Base-by-base conservation (phyloP, 2,797 vertebrate genomes). In the Astyanax mexicanus region DNA sequence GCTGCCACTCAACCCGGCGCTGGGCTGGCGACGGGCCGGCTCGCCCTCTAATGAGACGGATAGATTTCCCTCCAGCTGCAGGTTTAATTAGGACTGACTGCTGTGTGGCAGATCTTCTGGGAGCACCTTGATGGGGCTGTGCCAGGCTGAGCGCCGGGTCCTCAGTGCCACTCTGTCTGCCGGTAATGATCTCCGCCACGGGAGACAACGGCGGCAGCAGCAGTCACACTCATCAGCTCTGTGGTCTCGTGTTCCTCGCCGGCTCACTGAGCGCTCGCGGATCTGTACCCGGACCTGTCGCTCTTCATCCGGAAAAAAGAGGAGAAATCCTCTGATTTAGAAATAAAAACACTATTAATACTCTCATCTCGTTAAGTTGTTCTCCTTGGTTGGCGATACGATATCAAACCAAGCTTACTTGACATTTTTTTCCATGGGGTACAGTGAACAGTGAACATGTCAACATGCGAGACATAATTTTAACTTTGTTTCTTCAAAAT, bases 71-170 rank as follows among this genome's bases (percentile, higher is more conserved):
- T 65, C 51, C 42, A 68, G 72, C 15, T 73, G 49, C 78, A 47
- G 54, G 55, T 67, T 74, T 82, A 77, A 82, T 80, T 72, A 77
- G 42, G 52, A 77, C 42, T 52, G 55, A 32, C 5, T 70, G 77
- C 58, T 60, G 68, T 80, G 74, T 67, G 70, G 55, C 27, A n/a
- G 21, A 52, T 75, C 75, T 64, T 72, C 62, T 78, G 78, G 66
- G 74, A 74, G 49, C 21, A 54, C 54, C 72, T 38, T 70, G 72
- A 61, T 80, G 57, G 57, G 57, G 55, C 55, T 75, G 52, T 13
- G 51, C 40, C 64, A 62, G 45, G 44, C 40, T 23, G 23, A 70
- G 57, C 17, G 13, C 57, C 62, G 40, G 57, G 65, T 64, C 57
- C 55, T 60, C 52, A 44, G 51, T 66, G 57, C 40, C 29, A 58